Conservation (phyloP, 2,797 vertebrate species). For the Pelodytes ibericus region DNA sequence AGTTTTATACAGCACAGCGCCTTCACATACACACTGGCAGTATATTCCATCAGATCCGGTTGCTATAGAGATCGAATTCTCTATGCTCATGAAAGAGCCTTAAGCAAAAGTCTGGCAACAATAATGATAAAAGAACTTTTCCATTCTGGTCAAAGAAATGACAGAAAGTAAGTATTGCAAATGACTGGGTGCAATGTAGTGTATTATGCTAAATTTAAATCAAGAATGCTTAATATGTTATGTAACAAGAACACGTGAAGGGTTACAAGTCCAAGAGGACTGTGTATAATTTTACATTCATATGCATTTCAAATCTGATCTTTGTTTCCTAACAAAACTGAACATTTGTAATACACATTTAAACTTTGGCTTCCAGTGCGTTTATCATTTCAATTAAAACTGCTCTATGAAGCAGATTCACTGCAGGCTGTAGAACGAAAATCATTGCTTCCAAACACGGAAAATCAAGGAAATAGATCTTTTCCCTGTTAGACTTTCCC, state of each 20-base stretch:
- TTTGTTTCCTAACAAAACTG: neutral
- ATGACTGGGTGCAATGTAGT: neutral
- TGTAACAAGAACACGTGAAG: constrained; percentile 2
- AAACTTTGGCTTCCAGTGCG: constrained; percentile 49
- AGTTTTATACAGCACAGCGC: neutral
- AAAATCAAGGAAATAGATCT: constrained; percentile 38
- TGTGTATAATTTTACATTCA: constrained; percentile 38
- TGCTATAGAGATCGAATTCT: constrained; percentile 35
- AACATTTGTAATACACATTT: neutral
- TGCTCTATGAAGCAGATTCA: constrained; percentile 66
- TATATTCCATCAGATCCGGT: neutral
- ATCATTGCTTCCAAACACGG: constrained; percentile 54
- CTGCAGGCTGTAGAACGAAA: constrained; percentile 50
- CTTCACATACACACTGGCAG: neutral
- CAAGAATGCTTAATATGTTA: neutral
- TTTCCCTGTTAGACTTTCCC: too few relatives aligned
- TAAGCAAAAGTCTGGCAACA: neutral
- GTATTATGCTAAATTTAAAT: neutral
- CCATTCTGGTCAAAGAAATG: accelerated
- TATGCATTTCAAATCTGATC: constrained; percentile 4
- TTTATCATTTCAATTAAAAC: constrained; percentile 68
- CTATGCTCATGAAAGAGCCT: neutral
- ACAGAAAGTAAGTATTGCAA: neutral
- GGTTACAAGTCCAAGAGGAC: neutral
- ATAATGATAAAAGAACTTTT: constrained; percentile 1